Base-by-base conservation (phyloP, 1,140 invertebrate genomes). In the Micrasema longulum region DNA sequence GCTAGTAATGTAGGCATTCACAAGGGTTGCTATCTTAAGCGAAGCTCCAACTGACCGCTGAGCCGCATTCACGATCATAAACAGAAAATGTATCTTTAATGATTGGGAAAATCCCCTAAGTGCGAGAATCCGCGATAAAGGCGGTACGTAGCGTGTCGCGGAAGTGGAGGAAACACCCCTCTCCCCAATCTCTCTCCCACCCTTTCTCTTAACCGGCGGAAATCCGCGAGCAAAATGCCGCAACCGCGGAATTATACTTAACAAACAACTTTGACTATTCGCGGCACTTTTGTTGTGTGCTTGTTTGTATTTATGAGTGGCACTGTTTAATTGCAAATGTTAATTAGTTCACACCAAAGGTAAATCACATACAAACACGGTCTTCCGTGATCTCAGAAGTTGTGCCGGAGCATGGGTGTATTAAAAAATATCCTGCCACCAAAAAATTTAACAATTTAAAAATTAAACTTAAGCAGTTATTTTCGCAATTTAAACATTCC, bases 211-310 rank as follows among this genome's bases (percentile, higher is more conserved):
- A 18, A 7, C 55, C 55, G 7, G 60, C 26, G 43, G 60, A 63
- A 63, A 63, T 47, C 60, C 23, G 55, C 60, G 23, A 12, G 60
- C 35, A 41, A 43, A 45, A 63, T 35, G 20, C 60, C 60, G 20
- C 41, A 26, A 63, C 60, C 60, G 43, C 38, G 23, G 60, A 63
- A 63, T 45, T 45, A 47, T 47, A 63, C 60, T 63, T 63, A 63
- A 47, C 60, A 45, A 63, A 47, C 60, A 63, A 63, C 60, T 63
- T 63, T 47, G 38, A 47, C 60, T 63, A 63, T 63, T 63, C 41
- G 60, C 60, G 38, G 60, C 11, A 63, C 60, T 63, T 63, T 43
- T 63, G 43, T 45, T 45, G 43, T 47, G 41, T 36, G 26, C 55
- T n/a, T 35, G 26, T 35, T 35, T 9, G 55, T 23, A 26, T 63